Conservation (phyloP, 2,113 vertebrate species). For the Pagrus major region DNA sequence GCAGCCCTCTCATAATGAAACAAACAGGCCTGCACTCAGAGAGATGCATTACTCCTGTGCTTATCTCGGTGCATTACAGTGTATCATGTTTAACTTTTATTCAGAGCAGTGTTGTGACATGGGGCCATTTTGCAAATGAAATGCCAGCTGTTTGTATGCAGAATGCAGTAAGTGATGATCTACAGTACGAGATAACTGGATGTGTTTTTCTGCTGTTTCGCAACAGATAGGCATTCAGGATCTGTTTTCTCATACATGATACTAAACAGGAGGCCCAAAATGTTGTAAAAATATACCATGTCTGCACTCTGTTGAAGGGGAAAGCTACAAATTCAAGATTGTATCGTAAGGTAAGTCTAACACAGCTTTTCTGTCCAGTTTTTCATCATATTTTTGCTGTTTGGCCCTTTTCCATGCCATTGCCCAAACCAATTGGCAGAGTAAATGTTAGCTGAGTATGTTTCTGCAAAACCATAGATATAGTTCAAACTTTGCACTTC, state of each 20-base stretch:
- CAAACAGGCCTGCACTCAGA: conserved; percentile 60
- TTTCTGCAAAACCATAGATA: too few species aligned
- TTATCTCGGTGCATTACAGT: conserved; percentile 65
- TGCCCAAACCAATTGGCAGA: too few species aligned
- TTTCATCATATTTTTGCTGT: neutral
- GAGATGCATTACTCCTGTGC: conserved; percentile 47
- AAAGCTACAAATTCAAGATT: conserved; percentile 12
- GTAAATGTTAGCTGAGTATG: too few species aligned
- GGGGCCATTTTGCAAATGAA: conserved; percentile 55
- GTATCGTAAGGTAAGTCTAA: neutral
- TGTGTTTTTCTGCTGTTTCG: neutral
- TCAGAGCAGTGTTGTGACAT: conserved; percentile 60
- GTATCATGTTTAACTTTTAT: conserved; percentile 72
- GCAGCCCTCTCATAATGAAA: conserved; percentile 65
- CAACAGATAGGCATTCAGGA: neutral
- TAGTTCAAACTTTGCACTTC: too few species aligned
- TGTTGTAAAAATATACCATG: neutral
- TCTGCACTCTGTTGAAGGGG: conserved; percentile 3
- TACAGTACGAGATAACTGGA: conserved; percentile 31
- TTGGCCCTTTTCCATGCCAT: neutral
- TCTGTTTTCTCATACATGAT: conserved; percentile 14
- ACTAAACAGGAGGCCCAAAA: conserved; percentile 23
- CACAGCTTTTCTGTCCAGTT: neutral
- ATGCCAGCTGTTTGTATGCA: conserved; percentile 53
- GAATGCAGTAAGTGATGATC: conserved; percentile 33